A percentile compares a stretch with the other conserved stretches of the same genome.
These are phyloP conservation scores for Leptinotarsa rubiginosa DNA, from an alignment of 2,888 invertebrate genomes.

Conservation along the genomic window DNA sequence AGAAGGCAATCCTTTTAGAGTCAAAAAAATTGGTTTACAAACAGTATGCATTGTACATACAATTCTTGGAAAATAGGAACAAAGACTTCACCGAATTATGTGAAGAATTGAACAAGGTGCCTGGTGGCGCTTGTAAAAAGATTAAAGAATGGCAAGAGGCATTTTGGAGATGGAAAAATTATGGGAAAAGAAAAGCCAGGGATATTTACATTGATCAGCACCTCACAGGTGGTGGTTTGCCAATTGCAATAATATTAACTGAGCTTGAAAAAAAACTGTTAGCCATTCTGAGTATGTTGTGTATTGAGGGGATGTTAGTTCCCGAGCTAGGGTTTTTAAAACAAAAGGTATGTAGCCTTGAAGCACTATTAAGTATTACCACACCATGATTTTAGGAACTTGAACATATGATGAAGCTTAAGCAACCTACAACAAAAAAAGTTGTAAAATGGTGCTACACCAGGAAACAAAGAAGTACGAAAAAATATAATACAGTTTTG, in stretches of 20 bases:
- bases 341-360: not conserved
- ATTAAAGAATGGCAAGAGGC: not conserved
- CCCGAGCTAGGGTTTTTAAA: not conserved
- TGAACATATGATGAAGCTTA: not conserved
- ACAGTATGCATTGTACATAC: not conserved
- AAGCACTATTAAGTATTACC: not conserved
- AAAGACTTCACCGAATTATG: slow-evolving; percentile 1
- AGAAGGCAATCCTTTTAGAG: not conserved
- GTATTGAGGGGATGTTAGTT: not conserved
- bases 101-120: slow-evolving; percentile 1
- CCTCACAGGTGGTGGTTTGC: not conserved
- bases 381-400: not conserved
- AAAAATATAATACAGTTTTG: not conserved
- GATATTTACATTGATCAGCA: not conserved
- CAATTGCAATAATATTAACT: not conserved
- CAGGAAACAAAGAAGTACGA: not conserved
- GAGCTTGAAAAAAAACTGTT: not conserved
- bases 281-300: not conserved
- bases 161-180: not conserved
- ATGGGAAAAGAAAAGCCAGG: not conserved
- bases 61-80: not conserved
- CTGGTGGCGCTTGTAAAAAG: not conserved
- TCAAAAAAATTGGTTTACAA: not conserved
- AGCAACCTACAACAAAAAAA: not conserved
- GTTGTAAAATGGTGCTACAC: not conserved